Evolutionary conservation across 2,113 vertebrate species (phyloP), one percentile per base, ranked within the genome.

Genomic region (Trochalopteron elliotii): DNA sequence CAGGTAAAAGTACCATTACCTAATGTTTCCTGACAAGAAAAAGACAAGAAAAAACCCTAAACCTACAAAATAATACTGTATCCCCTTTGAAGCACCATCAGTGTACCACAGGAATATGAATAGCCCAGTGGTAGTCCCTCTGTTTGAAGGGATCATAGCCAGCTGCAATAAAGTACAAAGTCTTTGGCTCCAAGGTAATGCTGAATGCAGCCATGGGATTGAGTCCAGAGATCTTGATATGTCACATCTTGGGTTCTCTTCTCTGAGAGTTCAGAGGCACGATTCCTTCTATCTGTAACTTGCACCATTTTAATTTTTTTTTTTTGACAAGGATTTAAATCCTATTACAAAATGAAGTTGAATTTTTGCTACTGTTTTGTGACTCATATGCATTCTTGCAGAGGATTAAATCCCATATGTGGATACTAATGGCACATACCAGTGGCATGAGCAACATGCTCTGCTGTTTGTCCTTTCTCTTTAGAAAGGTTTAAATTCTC

Each of bases 381-480:
- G 76, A 83, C 27, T 70, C 10, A 50, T 20, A 31, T 0, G 0
- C 22, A 35, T 57, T 77, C 39, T 57, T 22, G 64, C 30, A 87
- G 39, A 47, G 45, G 35, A 42, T 83, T 80, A 28, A 33, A 52
- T 55, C 18, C 47, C 5, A 1, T 52, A 11, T 56, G 27, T 74
- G 47, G 39, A n/a, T 77, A 37, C 7, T 25, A 67, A 45, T 27
- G 57, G 52, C 24, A 55, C 17, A 8, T 30, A 52, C 9, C 11
- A 6, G 8, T 21, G 24, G 18, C 0, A 0, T 30, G 31, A 77
- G 22, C 15, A 52, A 4, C 1, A 0, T 81, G 33, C 4, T 65
- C 18, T 28, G 9, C 30, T 68, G 24, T 42, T 45, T 55, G 7
- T 47, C 56, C 10, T 40, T 83, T 64, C 42, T 90, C 45, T 70